Conservation (phyloP, 2,888 invertebrate species). For the Thumatha senex region DNA sequence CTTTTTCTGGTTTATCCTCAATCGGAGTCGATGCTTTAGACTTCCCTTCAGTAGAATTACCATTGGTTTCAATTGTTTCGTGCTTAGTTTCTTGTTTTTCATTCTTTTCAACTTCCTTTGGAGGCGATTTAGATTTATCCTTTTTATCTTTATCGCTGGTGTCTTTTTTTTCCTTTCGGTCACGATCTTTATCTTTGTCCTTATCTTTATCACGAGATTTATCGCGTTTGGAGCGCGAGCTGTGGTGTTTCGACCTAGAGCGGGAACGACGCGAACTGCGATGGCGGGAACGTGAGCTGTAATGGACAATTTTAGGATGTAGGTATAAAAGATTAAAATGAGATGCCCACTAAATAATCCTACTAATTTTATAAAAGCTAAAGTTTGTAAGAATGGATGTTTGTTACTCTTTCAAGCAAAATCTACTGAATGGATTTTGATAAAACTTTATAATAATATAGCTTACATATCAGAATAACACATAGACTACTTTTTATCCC, state of each 20-base stretch:
- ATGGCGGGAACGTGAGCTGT: conserved; percentile 81
- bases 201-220: conserved; percentile 57
- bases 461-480: too few species aligned
- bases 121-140: conserved; percentile 65
- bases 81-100: conserved; percentile 57
- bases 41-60: conserved; percentile 54
- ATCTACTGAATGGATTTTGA: too few species aligned
- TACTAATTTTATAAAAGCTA: too few species aligned
- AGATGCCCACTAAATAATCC: too few species aligned
- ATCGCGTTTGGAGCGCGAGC: conserved; percentile 78
- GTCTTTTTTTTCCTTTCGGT: conserved; percentile 61
- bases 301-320: conserved; percentile 1
- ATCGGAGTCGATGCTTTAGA: conserved; percentile 60
- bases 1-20: conserved; percentile 52
- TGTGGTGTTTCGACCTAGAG: conserved; percentile 80
- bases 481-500: too few species aligned
- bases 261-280: conserved; percentile 83
- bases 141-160: conserved; percentile 43
- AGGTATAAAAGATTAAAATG: not conserved
- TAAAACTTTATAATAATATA: too few species aligned
- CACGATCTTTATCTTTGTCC: conserved; percentile 38
- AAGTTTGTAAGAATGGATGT: too few species aligned
- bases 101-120: conserved; percentile 56
- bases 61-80: conserved; percentile 61
- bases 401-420: too few species aligned